A percentile compares a stretch with the other conserved stretches of the same genome.
Evolutionary conservation across 2,797 vertebrate genomes (phyloP).

Genomic region (Spea hammondii): DNA sequence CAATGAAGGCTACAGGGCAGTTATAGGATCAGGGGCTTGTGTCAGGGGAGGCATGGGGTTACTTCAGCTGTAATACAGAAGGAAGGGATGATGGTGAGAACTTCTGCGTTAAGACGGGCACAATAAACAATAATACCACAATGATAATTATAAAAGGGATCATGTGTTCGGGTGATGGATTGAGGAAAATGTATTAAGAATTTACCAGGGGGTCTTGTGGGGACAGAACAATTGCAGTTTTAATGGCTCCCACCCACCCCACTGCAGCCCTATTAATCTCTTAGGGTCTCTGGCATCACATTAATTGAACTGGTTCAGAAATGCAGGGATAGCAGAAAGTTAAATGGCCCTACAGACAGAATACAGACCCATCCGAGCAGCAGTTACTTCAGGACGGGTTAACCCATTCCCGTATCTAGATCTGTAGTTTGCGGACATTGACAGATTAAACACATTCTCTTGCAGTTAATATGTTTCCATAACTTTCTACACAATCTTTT

Average conservation of each 20-base stretch:
- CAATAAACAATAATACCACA: not conserved
- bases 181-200: not conserved
- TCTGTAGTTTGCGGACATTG: not conserved
- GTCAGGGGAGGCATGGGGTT: too few relatives aligned
- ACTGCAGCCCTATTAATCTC: constrained; percentile 18
- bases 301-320: constrained; percentile 44
- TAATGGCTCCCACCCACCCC: constrained; percentile 38
- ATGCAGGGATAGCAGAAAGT: constrained; percentile 39
- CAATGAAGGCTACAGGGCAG: too few relatives aligned
- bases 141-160: not conserved
- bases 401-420: not conserved
- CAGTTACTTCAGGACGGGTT: not conserved
- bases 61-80: too few relatives aligned
- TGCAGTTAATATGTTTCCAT: too few relatives aligned
- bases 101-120: not conserved
- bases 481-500: too few relatives aligned
- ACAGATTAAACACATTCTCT: too few relatives aligned
- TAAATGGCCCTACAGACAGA: not conserved
- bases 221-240: constrained; percentile 7
- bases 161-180: not conserved
- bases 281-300: not conserved
- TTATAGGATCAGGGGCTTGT: too few relatives aligned
- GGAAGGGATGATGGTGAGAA: too few relatives aligned
- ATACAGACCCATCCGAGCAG: not conserved
- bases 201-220: not conserved